Conservation (phyloP, 2,113 vertebrate genomes). For the Nansenia antarctica region DNA sequence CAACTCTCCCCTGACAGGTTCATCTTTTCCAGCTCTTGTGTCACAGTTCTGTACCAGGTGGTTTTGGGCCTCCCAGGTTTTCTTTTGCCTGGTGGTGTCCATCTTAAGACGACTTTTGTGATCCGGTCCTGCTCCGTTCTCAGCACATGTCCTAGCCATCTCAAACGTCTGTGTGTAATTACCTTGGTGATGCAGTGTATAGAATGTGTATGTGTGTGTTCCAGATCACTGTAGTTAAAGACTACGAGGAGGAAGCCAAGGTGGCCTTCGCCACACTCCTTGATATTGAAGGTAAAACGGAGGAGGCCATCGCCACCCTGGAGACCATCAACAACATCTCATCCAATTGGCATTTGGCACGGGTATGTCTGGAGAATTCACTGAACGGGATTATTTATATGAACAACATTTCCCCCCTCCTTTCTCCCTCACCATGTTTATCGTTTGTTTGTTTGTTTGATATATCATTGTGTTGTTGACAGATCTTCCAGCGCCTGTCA, state of each 20-base stretch:
- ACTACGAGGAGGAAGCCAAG: conserved; percentile 84
- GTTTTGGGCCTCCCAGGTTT: too few species aligned
- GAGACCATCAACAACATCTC: conserved; percentile 87
- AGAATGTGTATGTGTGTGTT: background rate
- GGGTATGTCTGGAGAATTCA: conserved; percentile 70
- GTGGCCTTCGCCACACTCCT: conserved; percentile 85
- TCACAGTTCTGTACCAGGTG: too few species aligned
- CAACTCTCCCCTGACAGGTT: too few species aligned
- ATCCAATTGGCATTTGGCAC: conserved; percentile 91
- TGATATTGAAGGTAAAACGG: conserved; percentile 90
- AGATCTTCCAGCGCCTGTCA: conserved; percentile 93
- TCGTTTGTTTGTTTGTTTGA: background rate
- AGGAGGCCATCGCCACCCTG: conserved; percentile 88
- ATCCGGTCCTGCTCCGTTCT: too few species aligned
- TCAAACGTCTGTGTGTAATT: too few species aligned
- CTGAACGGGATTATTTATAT: too few species aligned
- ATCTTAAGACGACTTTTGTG: too few species aligned
- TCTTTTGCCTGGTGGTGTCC: too few species aligned
- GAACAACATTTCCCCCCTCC: too few species aligned
- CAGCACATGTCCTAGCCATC: too few species aligned
- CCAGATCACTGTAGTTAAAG: conserved; percentile 80
- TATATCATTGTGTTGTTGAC: conserved; percentile 5
- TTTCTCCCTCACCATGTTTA: background rate
- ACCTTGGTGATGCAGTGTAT: background rate
- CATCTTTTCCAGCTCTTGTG: too few species aligned